These are phyloP conservation scores for Melanotaenia duboulayi DNA, from an alignment of 2,113 vertebrate species.

Conservation along the genomic window DNA sequence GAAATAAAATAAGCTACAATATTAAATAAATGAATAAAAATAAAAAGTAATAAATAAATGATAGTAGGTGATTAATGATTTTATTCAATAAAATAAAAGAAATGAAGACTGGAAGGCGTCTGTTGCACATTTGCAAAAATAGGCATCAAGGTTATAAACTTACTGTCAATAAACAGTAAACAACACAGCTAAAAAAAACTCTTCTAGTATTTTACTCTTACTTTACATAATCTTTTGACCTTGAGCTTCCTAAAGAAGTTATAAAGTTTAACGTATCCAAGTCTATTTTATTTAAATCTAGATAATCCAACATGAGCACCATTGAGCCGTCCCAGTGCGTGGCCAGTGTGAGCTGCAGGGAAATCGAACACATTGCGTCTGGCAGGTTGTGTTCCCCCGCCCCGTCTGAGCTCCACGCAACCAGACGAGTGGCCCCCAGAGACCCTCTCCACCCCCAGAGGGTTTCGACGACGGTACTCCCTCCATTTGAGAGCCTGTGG, in stretches of 20 bases:
- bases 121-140: too few relatives aligned
- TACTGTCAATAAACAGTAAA: too few relatives aligned
- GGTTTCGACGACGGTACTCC: constrained; percentile 94
- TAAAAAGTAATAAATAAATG: too few relatives aligned
- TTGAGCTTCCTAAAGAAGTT: not conserved
- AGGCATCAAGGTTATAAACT: too few relatives aligned
- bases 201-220: too few relatives aligned
- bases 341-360: constrained; percentile 78
- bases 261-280: not conserved
- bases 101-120: too few relatives aligned
- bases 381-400: constrained; percentile 76
- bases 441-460: constrained; percentile 87
- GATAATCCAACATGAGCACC: constrained; percentile 78
- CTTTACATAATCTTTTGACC: not conserved
- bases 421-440: constrained; percentile 67
- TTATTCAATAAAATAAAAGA: too few relatives aligned
- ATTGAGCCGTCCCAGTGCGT: constrained; percentile 82
- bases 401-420: constrained; percentile 81
- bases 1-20: too few relatives aligned
- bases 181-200: too few relatives aligned
- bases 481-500: constrained; percentile 97
- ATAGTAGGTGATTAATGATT: too few relatives aligned
- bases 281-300: not conserved
- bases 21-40: too few relatives aligned
- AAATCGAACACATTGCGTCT: constrained; percentile 92